Percentiles rank a stretch among this genome's conserved stretches.
Evolutionary conservation across 1,140 invertebrate species (phyloP).

Genomic region (Lepidotrigona ventralis): DNA sequence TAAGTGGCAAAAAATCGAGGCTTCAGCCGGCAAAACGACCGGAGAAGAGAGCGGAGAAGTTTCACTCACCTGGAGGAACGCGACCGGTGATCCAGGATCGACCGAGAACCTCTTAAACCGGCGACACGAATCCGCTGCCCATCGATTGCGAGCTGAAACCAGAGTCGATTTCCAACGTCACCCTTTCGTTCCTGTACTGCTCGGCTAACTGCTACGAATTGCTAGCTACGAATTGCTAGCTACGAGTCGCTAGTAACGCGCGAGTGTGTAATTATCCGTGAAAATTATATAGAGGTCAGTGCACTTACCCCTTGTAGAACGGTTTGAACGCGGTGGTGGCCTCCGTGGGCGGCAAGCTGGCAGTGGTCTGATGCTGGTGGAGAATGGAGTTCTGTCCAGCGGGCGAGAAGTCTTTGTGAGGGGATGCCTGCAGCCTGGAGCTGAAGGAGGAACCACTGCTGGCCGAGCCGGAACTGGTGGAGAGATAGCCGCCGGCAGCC

Average conservation of each 20-base stretch:
- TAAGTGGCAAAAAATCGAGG: neutral
- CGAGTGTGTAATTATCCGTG: no score
- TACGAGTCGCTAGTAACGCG: no score
- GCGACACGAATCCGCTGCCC: conserved; percentile 83
- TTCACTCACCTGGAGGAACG: conserved; percentile 69
- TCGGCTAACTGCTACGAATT: no score
- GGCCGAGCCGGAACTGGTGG: conserved; percentile 79
- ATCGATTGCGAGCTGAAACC: conserved; percentile 82
- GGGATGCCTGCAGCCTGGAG: conserved; percentile 80
- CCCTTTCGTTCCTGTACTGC: no score
- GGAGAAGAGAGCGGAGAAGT: neutral
- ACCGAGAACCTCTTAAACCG: conserved; percentile 78
- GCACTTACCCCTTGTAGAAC: conserved; percentile 91
- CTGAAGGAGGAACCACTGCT: conserved; percentile 79
- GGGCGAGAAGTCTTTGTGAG: conserved; percentile 82
- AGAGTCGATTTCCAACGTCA: neutral
- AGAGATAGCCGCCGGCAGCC: conserved; percentile 79
- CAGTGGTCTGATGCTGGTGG: conserved; percentile 77
- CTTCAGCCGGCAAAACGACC: neutral
- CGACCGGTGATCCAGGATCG: conserved; percentile 38
- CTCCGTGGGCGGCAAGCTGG: conserved; percentile 77
- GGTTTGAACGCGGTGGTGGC: conserved; percentile 90
- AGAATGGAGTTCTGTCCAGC: conserved; percentile 76
- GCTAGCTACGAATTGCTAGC: no score
- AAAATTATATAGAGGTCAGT: neutral